These are phyloP conservation scores for Ascidia mentula DNA, from an alignment of 23 tunicate species.

Conservation along the genomic window DNA sequence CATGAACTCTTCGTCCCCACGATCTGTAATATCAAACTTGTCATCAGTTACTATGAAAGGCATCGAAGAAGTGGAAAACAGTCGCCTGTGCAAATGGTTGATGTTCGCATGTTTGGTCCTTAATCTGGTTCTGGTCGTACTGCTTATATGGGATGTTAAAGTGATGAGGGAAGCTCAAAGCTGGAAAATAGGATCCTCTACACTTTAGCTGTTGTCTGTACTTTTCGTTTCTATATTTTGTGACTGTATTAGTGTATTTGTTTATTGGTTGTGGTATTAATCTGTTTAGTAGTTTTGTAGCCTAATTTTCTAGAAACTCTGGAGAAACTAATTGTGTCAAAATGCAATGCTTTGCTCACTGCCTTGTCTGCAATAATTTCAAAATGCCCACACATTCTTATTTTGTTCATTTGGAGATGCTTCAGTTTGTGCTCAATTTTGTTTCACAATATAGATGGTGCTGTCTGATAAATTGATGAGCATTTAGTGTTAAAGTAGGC, in stretches of 20 bases:
- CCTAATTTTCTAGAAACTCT: background rate
- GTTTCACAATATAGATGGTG: background rate
- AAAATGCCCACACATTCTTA: no score
- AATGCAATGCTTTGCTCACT: no score
- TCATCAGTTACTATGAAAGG: constrained; percentile 49
- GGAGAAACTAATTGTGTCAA: no score
- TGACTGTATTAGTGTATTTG: background rate
- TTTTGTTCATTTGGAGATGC: background rate
- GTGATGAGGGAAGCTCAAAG: constrained; percentile 39
- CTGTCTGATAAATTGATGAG: no score
- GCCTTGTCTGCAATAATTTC: no score
- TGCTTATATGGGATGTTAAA: constrained; percentile 44
- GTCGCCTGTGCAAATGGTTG: constrained; percentile 61
- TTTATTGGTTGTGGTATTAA: background rate
- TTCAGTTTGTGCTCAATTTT: background rate
- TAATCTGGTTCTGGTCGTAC: constrained; percentile 39
- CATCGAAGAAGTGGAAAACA: constrained; percentile 60
- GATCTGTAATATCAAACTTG: constrained; percentile 41
- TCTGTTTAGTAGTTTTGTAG: background rate
- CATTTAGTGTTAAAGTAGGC: no score
- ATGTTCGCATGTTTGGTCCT: constrained; percentile 32
- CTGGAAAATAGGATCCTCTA: constrained; percentile 31
- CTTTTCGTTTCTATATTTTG: background rate
- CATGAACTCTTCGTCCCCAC: constrained; percentile 36
- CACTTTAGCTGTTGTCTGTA: background rate